Evolutionary conservation across 2,113 vertebrate genomes (phyloP).

Genomic region (Sula dactylatra): DNA sequence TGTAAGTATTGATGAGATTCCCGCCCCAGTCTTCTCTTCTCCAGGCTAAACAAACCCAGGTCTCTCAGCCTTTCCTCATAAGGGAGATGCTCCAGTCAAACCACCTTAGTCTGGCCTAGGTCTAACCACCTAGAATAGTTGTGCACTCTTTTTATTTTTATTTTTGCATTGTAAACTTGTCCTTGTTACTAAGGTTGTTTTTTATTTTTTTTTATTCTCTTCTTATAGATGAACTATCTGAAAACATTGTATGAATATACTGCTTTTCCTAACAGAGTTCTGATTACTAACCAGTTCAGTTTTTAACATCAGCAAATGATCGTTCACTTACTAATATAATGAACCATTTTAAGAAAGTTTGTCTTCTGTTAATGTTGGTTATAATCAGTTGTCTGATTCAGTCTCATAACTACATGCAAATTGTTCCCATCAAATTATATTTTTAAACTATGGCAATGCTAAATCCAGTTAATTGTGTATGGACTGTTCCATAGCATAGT

Average conservation of each 20-base stretch:
- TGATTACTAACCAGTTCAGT: background rate
- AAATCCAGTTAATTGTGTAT: constrained; percentile 1
- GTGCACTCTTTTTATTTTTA: background rate
- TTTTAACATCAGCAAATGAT: background rate
- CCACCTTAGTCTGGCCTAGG: too few relatives aligned
- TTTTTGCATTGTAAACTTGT: background rate
- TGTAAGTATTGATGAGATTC: too few relatives aligned
- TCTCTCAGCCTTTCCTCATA: too few relatives aligned
- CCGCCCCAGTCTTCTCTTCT: too few relatives aligned
- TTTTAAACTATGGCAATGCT: constrained; percentile 18
- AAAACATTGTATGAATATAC: background rate
- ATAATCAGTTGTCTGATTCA: constrained; percentile 1
- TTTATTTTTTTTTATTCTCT: background rate
- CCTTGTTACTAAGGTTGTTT: background rate
- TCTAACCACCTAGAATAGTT: background rate
- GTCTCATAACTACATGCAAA: background rate
- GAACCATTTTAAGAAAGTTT: background rate
- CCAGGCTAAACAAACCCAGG: too few relatives aligned
- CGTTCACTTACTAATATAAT: background rate
- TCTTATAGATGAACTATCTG: background rate
- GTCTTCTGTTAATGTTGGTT: background rate
- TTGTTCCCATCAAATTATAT: constrained; percentile 18
- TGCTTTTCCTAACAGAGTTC: background rate
- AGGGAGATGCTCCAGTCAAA: too few relatives aligned
- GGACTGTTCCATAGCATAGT: background rate